Base-by-base conservation (phyloP, 1,140 invertebrate genomes). In the Macrobrachium rosenbergii region DNA sequence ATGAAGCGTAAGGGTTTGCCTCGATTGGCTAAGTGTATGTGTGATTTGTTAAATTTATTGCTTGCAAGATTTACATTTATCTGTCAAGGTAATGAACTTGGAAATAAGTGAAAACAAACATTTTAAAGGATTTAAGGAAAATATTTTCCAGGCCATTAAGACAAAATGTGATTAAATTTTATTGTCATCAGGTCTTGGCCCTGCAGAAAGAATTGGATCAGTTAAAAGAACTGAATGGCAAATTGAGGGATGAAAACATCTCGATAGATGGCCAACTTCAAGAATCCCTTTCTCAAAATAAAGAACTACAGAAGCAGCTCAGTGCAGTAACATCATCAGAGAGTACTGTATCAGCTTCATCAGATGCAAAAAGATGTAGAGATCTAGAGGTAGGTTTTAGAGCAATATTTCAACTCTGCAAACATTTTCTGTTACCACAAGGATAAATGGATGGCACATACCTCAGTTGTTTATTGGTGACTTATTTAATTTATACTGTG, bases 351-450 rank as follows among this genome's bases (percentile, higher is more conserved):
- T 28, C 52, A 76, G 78, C 63, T 12, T 73, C 69, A 52, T 37
- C 78, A 21, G 79, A 58, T 81, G 63, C 59, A n/a, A 23, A 67
- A 52, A 58, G 60, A 45, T 81, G 85, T 67, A 81, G 60, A 58
- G 76, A 87, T 21, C 45, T 87, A n/a, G 78, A 87, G 63, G 85
- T 82, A 75, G 73, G 85, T 21, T 16, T n/a, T 37, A 37, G 28
- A 37, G 3, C 5, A 28, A 19, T 14, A 21, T 37, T 75, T 23
- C 12, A 11, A 11, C 0, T 2, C 0, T 37, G 19, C 12, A 10
- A 52, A 52, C 52, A 52, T 5, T 5, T 52, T 52, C 52, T 52
- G 52, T 52, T 52, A 52, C 7, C 52, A 52, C 12, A 52, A 52
- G 12, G 52, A 52, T 8, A 52, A 52, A 52, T 52, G 28, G 3